Evolutionary conservation across 1,140 invertebrate genomes (phyloP).

Genomic region (fruit fly (Drosophila melanogaster)): DNA sequence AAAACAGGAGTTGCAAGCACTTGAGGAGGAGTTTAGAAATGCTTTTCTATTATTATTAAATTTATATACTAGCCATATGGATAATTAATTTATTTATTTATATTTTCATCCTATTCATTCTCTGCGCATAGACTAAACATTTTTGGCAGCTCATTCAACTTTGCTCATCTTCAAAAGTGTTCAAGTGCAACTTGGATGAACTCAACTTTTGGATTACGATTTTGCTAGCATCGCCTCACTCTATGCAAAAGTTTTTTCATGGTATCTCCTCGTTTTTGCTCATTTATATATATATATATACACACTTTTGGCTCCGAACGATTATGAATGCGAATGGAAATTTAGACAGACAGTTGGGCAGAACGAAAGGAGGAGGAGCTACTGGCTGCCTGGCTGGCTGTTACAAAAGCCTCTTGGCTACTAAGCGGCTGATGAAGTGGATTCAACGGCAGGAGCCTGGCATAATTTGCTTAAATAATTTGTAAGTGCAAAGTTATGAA

Average conservation of each 20-base stretch:
- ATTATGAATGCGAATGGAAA: conserved; percentile 57
- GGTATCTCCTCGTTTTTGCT: conserved; percentile 16
- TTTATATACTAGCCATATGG: too few species aligned
- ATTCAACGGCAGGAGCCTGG: conserved; percentile 8
- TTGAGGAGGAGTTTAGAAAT: neutral
- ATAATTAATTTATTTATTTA: too few species aligned
- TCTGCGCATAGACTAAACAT: neutral
- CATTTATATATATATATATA: conserved; percentile 30
- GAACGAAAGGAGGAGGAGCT: neutral
- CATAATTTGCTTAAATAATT: conserved; percentile 66
- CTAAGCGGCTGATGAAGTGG: conserved; percentile 60
- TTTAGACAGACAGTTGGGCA: conserved; percentile 2
- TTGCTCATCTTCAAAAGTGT: conserved; percentile 40
- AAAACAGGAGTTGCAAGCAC: neutral
- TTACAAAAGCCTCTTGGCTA: conserved; percentile 46
- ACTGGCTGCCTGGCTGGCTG: neutral
- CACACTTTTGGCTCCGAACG: conserved; percentile 43
- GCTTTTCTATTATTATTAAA: neutral
- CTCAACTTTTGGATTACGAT: conserved; percentile 43
- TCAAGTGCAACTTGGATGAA: conserved; percentile 46
- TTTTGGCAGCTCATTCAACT: conserved; percentile 28
- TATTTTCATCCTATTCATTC: neutral
- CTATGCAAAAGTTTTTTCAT: conserved; percentile 33
- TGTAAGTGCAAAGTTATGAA: conserved; percentile 65
- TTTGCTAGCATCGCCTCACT: conserved; percentile 14